These are phyloP conservation scores for Leucophenga varia DNA, from an alignment of 1,140 invertebrate species.

Conservation along the genomic window DNA sequence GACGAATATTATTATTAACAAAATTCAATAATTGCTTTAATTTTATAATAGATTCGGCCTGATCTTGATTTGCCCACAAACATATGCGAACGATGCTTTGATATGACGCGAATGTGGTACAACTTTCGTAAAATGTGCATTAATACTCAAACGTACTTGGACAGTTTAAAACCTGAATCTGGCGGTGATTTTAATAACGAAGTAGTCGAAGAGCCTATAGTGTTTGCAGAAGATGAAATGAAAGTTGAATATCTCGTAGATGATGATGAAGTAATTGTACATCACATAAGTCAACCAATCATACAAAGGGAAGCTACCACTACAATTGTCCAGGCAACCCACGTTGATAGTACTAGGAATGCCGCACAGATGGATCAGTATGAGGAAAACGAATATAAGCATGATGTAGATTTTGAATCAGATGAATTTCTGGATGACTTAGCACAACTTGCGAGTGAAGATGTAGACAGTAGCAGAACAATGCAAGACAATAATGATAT, in stretches of 20 bases:
- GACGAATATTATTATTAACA: no score
- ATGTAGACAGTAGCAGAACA: no score
- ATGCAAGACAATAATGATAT: no score
- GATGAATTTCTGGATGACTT: slow-evolving; percentile 11
- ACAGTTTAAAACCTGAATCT: slow-evolving; percentile 7
- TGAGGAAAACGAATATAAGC: slow-evolving; percentile 3
- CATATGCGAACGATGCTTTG: slow-evolving; percentile 32
- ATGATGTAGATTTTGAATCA: slow-evolving; percentile 1
- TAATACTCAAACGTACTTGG: slow-evolving; percentile 39
- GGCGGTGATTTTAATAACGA: neutral
- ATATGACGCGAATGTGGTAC: slow-evolving; percentile 37
- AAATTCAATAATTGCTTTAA: neutral
- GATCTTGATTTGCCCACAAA: slow-evolving; percentile 20
- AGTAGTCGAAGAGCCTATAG: neutral
- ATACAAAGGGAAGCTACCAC: no score
- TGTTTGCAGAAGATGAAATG: neutral
- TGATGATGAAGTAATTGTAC: slow-evolving; percentile 2
- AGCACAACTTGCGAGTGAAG: neutral
- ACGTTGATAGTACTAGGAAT: no score
- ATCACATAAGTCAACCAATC: no score
- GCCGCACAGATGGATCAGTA: neutral
- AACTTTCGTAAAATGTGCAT: slow-evolving; percentile 44
- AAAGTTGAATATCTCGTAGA: neutral
- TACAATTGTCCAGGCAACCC: no score
- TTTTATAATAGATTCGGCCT: slow-evolving; percentile 26